Base-by-base conservation (phyloP, 2,113 vertebrate species). In the Pseudonaja textilis region DNA sequence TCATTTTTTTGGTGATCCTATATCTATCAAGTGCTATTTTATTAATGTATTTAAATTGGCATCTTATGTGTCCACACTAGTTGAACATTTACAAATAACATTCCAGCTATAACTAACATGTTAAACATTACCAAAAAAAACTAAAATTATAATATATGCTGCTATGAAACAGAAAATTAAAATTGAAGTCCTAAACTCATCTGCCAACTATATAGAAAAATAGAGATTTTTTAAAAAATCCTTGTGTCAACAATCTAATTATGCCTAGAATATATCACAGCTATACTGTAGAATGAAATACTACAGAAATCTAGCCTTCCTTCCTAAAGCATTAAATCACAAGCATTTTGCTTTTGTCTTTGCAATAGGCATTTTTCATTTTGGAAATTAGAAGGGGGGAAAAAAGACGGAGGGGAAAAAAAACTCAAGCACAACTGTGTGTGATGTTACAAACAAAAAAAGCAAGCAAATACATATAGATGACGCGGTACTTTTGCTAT, bases 121-220 rank as follows among this genome's bases (percentile, higher is more conserved):
- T 29, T 64, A 64, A 64, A 1, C 10, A 64, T 64, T 64, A 64
- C 61, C 61, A 12, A n/a, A 64, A 47, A 47, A 11, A 14, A 29
- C 26, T 61, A 64, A 59, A n/a, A 64, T n/a, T 64, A 14, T 64
- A 25, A 59, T 59, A 59, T 64, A 64, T 29, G n/a, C 11, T 5
- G 26, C 61, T 64, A n/a, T 64, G 61, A n/a, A n/a, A 64, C 61
- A n/a, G 26, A n/a, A 10, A 64, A n/a, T 64, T 64, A n/a, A 64
- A 64, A 12, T 64, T 14, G 61, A 64, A 4, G 10, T 64, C 26
- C 3, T 64, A 64, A 64, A 64, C 11, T n/a, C 29, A 64, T 64
- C 61, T 64, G 61, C 86, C 0, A 0, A 25, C 89, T 93, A 94
- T 20, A 93, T 42, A 92, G 91, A 85, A 88, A 88, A 91, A 64